Base-by-base conservation (phyloP, 1,140 invertebrate species). In the Orius insidiosus region DNA sequence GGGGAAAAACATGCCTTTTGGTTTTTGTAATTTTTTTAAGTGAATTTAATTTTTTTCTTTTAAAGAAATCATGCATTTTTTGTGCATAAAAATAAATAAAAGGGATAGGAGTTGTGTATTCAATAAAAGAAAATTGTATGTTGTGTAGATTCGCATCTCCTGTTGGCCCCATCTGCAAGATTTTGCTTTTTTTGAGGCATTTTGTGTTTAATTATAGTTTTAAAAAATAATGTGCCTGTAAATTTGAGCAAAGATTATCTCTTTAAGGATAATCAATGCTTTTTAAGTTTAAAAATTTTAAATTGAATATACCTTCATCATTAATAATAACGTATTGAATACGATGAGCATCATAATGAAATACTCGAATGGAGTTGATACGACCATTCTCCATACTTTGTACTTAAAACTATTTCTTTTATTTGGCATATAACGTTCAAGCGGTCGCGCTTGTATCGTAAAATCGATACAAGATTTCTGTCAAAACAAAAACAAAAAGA, bases 391-490 rank as follows among this genome's bases (percentile, higher is more conserved):
- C 95, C 95, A 88, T 52, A 89, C 85, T 75, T 92, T 90, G 72
- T 98, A 98, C 70, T 98, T 98, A 59, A 97, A 76, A 58, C 92
- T 93, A 58, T 86, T 84, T 56, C 92, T 80, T 66, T 97, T 89
- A 65, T 93, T 96, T 51, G 96, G 96, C 93, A 99, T 98, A 64
- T 97, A 98, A 61, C 94, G 77, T 65, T 97, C 92, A 49, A 96
- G 68, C 52, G 96, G 96, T 56, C 88, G 75, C 36, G 96, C 95
- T 71, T 95, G 90, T 69, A 99, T 94, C 50, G 93, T 94, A 71
- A 98, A 99, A 68, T 99, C 96, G 69, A 99, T 99, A 71, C 96
- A 99, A 58, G 96, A 98, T 94, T 99, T 99, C 94, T 99, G 71
- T 24, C 24, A 51, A 76, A 73, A 57, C 10, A 31, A 43, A 30